phyloP scores from a whole-genome alignment of 2,888 invertebrate genomes.

The Chironomus tentans region DNA sequence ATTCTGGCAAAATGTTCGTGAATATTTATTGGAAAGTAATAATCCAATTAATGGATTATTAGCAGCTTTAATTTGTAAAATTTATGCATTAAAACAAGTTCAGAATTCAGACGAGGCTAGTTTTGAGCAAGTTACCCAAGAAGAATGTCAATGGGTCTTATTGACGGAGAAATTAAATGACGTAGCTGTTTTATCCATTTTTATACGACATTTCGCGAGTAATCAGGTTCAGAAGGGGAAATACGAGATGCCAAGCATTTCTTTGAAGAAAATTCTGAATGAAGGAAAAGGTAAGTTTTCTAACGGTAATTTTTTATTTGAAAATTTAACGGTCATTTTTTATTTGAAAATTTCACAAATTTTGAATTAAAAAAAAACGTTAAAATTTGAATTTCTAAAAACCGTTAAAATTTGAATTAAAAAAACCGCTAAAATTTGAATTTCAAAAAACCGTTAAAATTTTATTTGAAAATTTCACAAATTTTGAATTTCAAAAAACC shows the following conservation, averaged over 20 bases:
- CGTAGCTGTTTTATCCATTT: slow-evolving; percentile 61
- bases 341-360: too few relatives aligned
- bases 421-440: too few relatives aligned
- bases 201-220: slow-evolving; percentile 51
- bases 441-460: too few relatives aligned
- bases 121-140: slow-evolving; percentile 78
- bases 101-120: slow-evolving; percentile 46
- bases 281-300: slow-evolving; percentile 44
- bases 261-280: slow-evolving; percentile 55
- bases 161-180: slow-evolving; percentile 85
- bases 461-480: too few relatives aligned
- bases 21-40: slow-evolving; percentile 59
- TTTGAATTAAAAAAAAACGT: too few relatives aligned
- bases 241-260: slow-evolving; percentile 50
- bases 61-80: slow-evolving; percentile 73
- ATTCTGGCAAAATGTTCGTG: slow-evolving; percentile 77
- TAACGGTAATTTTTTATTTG: too few relatives aligned
- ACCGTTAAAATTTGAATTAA: too few relatives aligned
- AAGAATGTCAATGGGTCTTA: slow-evolving; percentile 78
- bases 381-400: too few relatives aligned
- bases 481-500: too few relatives aligned
- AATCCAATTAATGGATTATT: slow-evolving; percentile 70
- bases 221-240: slow-evolving; percentile 45
- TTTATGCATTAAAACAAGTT: slow-evolving; percentile 48
- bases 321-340: too few relatives aligned